Conservation (phyloP, 2,113 vertebrate species). For the Conger conger region DNA sequence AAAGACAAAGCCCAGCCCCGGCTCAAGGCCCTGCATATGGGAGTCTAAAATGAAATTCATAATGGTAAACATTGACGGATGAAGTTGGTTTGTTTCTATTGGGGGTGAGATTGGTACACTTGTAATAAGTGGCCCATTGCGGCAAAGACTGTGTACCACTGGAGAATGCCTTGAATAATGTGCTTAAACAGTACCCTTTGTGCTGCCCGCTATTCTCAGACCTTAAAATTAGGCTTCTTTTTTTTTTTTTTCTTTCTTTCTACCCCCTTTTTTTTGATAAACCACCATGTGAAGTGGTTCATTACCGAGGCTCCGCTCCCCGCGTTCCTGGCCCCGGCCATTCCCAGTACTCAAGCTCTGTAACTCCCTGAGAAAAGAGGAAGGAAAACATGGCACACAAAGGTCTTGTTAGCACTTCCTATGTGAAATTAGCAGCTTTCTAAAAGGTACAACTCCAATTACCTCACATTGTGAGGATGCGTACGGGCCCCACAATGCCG, state of each 20-base stretch:
- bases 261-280: constrained; percentile 78
- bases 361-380: constrained; percentile 93
- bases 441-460: constrained; percentile 99
- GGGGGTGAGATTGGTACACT: constrained; percentile 96
- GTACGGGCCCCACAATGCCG: constrained; percentile 78
- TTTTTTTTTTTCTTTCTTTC: constrained; percentile 61
- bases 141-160: constrained; percentile 89
- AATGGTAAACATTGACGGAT: constrained; percentile 90
- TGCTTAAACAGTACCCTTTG: constrained; percentile 99
- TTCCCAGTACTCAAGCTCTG: constrained; percentile 91
- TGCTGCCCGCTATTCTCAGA: constrained; percentile 93
- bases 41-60: constrained; percentile 95
- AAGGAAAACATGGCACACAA: constrained; percentile 99
- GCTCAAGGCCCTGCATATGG: constrained; percentile 70
- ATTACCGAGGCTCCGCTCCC: constrained; percentile 91
- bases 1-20: constrained; percentile 52
- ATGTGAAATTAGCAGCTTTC: constrained; percentile 99
- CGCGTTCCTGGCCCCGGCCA: constrained; percentile 88
- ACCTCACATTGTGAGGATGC: constrained; percentile 92
- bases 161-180: constrained; percentile 98
- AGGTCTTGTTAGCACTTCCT: constrained; percentile 99
- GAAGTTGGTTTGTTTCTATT: constrained; percentile 98
- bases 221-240: constrained; percentile 93
- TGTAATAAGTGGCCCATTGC: constrained; percentile 99
- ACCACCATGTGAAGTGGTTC: constrained; percentile 98